Conservation (phyloP, 2,888 invertebrate species). For the Sympetrum striolatum region DNA sequence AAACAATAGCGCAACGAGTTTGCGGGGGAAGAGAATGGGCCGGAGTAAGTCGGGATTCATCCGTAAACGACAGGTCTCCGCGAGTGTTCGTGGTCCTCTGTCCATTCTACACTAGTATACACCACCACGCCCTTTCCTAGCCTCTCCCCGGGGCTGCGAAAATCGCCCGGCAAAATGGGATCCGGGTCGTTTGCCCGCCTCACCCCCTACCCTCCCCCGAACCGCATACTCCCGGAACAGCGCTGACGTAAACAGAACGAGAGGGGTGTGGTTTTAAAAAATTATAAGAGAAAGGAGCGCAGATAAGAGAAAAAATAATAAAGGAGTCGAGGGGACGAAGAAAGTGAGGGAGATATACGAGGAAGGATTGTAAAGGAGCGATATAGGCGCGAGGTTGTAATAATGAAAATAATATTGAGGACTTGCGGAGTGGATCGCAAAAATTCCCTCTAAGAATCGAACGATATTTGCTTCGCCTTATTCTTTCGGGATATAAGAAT, state of each 20-base stretch:
- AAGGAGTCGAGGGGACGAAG: slow-evolving; percentile 27
- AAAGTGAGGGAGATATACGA: slow-evolving; percentile 38
- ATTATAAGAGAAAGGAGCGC: slow-evolving; percentile 2
- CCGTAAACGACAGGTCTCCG: not conserved
- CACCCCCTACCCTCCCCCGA: not conserved
- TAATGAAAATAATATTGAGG: not conserved
- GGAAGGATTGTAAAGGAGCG: slow-evolving; percentile 3
- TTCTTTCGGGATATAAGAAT: no score
- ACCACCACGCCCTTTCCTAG: slow-evolving; percentile 2
- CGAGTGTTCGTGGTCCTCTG: not conserved
- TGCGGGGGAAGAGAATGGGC: not conserved
- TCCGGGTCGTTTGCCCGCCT: slow-evolving; percentile 28
- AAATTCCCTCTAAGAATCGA: no score
- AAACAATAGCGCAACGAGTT: not conserved
- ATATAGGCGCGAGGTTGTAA: not conserved
- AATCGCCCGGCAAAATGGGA: slow-evolving; percentile 27
- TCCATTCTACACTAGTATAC: not conserved
- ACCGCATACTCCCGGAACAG: slow-evolving; percentile 22
- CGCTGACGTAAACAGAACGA: slow-evolving; percentile 30
- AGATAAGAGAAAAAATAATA: not conserved
- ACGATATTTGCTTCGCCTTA: no score
- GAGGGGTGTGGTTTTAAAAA: slow-evolving; percentile 31
- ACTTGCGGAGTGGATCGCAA: not conserved
- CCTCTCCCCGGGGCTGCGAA: not conserved
- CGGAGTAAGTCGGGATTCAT: not conserved